phyloP scores from a whole-genome alignment of 2,888 invertebrate genomes.

The Epirrhoe alternata region DNA sequence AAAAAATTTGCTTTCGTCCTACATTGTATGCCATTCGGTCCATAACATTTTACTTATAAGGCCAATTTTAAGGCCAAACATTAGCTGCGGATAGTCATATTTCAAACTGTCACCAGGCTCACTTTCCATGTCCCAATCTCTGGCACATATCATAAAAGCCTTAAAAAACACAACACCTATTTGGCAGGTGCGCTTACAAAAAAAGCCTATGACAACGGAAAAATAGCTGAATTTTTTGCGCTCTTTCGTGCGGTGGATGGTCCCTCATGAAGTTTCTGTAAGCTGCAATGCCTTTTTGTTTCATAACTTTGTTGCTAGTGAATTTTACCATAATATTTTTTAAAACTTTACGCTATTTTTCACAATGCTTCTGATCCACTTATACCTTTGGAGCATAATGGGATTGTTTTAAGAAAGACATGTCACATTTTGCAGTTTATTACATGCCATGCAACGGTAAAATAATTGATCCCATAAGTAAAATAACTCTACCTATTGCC shows the following conservation, averaged over 20 bases:
- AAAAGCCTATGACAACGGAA: constrained; percentile 31
- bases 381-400: no score
- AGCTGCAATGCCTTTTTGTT: constrained; percentile 24
- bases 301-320: constrained; percentile 10
- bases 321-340: constrained; percentile 3
- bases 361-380: neutral
- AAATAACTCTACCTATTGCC: no score
- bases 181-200: constrained; percentile 15
- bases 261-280: constrained; percentile 30
- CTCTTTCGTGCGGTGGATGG: constrained; percentile 24
- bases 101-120: neutral
- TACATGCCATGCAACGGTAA: no score
- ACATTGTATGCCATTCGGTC: no score
- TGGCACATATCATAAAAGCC: constrained; percentile 22
- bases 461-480: no score
- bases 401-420: no score
- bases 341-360: neutral
- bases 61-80: no score
- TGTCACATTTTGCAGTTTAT: no score
- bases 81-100: no score
- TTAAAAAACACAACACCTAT: constrained; percentile 30
- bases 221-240: constrained; percentile 33
- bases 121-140: neutral
- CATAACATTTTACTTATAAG: no score
- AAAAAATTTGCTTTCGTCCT: no score